Conservation (phyloP, 1,140 invertebrate species). For the Drosophila busckii region DNA sequence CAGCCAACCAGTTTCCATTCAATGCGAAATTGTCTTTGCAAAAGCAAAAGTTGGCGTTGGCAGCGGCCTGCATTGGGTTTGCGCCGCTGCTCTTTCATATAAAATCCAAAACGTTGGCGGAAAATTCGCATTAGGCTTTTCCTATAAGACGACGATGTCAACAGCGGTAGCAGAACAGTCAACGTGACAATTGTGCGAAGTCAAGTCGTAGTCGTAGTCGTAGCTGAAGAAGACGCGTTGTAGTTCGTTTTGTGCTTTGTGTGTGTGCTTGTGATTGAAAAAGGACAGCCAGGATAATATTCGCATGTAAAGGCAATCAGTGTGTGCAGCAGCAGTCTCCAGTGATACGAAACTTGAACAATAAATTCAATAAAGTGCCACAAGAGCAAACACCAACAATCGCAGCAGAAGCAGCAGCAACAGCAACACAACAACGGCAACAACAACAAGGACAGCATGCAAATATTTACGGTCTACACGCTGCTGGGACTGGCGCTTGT, state of each 20-base stretch:
- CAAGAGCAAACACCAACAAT: neutral
- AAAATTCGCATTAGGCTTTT: conserved; percentile 79
- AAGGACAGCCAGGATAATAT: conserved; percentile 50
- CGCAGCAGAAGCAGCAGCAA: conserved; percentile 8
- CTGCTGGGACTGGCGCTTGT: conserved; percentile 47
- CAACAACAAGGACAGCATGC: conserved; percentile 32
- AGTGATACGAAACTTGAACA: conserved; percentile 22
- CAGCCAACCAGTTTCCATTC: conserved; percentile 45
- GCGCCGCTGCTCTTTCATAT: conserved; percentile 71
- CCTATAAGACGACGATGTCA: conserved; percentile 78
- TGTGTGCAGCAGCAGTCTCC: conserved; percentile 1
- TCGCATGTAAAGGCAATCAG: conserved; percentile 9
- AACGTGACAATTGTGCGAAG: conserved; percentile 49
- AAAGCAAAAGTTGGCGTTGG: conserved; percentile 40
- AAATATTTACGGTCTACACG: conserved; percentile 48
- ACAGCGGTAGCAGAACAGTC: conserved; percentile 44
- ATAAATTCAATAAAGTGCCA: conserved; percentile 6
- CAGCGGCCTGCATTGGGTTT: conserved; percentile 63
- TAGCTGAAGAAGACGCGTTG: conserved; percentile 42
- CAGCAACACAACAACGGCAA: conserved; percentile 1
- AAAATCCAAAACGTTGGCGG: conserved; percentile 74
- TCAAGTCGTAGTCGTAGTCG: too few species aligned
- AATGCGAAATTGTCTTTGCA: conserved; percentile 21
- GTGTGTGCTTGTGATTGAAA: conserved; percentile 20
- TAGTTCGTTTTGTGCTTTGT: conserved; percentile 34